A percentile compares a stretch with the other conserved stretches of the same genome.
These are phyloP conservation scores for Orchestes rusci DNA, from an alignment of 2,888 invertebrate genomes.

Conservation along the genomic window DNA sequence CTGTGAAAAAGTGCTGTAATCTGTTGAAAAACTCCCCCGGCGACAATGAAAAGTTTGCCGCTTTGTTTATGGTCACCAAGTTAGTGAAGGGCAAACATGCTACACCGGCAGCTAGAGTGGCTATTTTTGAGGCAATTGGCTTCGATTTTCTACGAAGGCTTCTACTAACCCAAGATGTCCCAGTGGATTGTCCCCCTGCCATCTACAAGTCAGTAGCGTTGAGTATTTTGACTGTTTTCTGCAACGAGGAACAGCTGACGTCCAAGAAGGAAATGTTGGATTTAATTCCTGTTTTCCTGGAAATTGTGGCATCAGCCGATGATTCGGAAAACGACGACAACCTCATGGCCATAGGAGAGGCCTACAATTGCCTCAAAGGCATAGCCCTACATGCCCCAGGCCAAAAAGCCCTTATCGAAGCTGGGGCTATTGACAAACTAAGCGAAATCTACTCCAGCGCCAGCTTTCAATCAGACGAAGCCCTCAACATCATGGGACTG, in stretches of 20 bases:
- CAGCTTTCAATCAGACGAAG: slow-evolving; percentile 85
- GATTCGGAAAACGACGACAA: slow-evolving; percentile 81
- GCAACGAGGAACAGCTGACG: slow-evolving; percentile 71
- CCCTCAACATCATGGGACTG: slow-evolving; percentile 65
- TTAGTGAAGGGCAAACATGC: slow-evolving; percentile 79
- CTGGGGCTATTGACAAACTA: slow-evolving; percentile 74
- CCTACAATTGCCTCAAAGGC: slow-evolving; percentile 74
- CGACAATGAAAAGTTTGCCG: slow-evolving; percentile 89
- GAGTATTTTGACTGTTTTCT: slow-evolving; percentile 80
- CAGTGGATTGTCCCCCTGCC: slow-evolving; percentile 81
- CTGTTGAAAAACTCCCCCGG: slow-evolving; percentile 71
- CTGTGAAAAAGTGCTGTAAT: slow-evolving; percentile 76
- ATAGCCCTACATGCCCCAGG: slow-evolving; percentile 74
- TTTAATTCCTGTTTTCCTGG: slow-evolving; percentile 74
- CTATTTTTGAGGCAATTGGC: slow-evolving; percentile 84
- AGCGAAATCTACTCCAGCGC: slow-evolving; percentile 81
- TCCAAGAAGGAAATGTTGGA: slow-evolving; percentile 77
- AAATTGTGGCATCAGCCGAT: slow-evolving; percentile 77
- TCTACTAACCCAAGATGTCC: slow-evolving; percentile 65
- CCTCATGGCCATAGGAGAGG: slow-evolving; percentile 79
- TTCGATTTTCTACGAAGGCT: slow-evolving; percentile 78
- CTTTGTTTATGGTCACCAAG: slow-evolving; percentile 86
- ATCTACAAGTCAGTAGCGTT: slow-evolving; percentile 89
- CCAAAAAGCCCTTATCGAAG: slow-evolving; percentile 69
- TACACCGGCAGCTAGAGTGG: slow-evolving; percentile 60